Evolutionary conservation across 2,113 vertebrate genomes (phyloP).

Genomic region (Pangasianodon hypophthalmus): DNA sequence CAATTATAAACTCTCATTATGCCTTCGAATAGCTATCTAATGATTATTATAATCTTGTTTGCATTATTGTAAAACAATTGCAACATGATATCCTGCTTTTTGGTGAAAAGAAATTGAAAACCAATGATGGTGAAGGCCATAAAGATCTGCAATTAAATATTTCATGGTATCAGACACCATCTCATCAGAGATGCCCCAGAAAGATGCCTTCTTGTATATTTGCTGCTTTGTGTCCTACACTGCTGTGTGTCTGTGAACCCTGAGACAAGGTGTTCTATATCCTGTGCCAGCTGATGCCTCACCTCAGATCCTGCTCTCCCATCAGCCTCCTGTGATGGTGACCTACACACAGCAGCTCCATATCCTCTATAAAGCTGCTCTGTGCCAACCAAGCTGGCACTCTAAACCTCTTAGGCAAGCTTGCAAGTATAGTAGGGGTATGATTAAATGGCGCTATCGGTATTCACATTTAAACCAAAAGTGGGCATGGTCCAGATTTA

Average conservation of each 20-base stretch:
- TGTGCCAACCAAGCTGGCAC: background rate
- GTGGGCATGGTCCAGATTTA: background rate
- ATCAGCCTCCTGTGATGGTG: background rate
- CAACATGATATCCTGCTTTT: background rate
- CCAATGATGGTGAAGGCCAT: conserved; percentile 17
- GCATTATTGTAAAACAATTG: conserved; percentile 11
- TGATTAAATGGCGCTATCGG: background rate
- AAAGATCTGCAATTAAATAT: conserved; percentile 28
- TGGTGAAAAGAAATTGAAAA: conserved; percentile 17
- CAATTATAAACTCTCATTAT: background rate
- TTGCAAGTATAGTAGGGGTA: background rate
- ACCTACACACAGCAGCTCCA: conserved; percentile 1
- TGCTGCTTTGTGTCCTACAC: background rate
- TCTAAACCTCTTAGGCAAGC: background rate
- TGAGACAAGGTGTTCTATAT: conserved; percentile 13
- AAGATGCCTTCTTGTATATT: background rate
- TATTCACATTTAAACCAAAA: background rate
- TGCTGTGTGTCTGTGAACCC: conserved; percentile 7
- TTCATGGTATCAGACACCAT: background rate
- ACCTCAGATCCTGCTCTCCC: background rate
- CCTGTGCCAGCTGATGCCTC: background rate
- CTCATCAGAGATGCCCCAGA: conserved; percentile 10
- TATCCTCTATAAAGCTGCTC: background rate
- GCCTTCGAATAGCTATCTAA: background rate
- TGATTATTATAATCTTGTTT: conserved; percentile 28